Evolutionary conservation across 2,888 invertebrate species (phyloP).

Genomic region (Drosophila testacea): DNA sequence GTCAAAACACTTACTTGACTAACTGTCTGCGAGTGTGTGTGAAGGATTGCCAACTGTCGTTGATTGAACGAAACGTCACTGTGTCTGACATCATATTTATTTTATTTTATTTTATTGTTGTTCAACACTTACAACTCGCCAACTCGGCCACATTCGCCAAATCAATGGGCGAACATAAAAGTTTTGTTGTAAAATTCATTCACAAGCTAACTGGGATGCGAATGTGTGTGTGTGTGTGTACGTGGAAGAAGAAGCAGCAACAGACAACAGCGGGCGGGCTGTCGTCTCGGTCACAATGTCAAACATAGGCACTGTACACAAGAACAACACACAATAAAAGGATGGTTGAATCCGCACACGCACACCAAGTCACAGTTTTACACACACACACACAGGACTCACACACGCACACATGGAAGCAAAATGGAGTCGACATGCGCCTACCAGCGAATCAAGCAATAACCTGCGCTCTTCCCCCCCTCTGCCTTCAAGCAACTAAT

Average conservation of each 20-base stretch:
- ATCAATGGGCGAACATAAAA: constrained; percentile 40
- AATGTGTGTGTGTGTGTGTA: background rate
- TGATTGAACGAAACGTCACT: constrained; percentile 35
- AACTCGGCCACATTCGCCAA: constrained; percentile 37
- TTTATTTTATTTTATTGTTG: constrained; percentile 47
- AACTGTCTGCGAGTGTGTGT: background rate
- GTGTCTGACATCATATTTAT: constrained; percentile 60
- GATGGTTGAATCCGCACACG: constrained; percentile 33
- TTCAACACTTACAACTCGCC: constrained; percentile 32
- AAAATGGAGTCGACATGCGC: constrained; percentile 66
- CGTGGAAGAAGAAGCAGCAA: background rate
- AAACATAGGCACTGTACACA: constrained; percentile 55
- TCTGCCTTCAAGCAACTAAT: constrained; percentile 60
- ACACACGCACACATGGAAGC: constrained; percentile 14
- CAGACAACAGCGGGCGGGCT: constrained; percentile 21
- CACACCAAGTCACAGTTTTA: constrained; percentile 24
- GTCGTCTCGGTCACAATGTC: constrained; percentile 69
- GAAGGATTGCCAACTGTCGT: constrained; percentile 25
- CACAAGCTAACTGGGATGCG: constrained; percentile 24
- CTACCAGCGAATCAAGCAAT: constrained; percentile 34
- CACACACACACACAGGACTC: constrained; percentile 17
- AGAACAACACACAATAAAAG: constrained; percentile 33
- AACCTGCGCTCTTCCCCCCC: constrained; percentile 1
- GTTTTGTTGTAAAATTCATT: constrained; percentile 47
- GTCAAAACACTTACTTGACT: no score